A percentile compares a stretch with the other conserved stretches of the same genome.
phyloP scores from a whole-genome alignment of 2,888 invertebrate genomes.

The Hemaris fuciformis region DNA sequence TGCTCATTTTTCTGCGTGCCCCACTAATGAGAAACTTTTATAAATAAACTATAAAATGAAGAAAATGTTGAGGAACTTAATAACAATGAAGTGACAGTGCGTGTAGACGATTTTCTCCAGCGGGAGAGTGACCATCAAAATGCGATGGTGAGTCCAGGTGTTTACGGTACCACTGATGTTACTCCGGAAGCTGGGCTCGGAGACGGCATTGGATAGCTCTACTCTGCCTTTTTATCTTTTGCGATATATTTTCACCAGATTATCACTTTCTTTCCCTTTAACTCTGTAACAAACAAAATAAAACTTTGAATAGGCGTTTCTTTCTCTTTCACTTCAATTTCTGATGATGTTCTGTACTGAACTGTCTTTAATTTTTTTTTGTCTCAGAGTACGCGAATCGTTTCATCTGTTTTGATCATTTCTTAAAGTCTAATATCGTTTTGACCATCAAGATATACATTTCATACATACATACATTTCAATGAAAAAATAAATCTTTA shows the following conservation, averaged over 20 bases:
- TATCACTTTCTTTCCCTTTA: constrained; percentile 50
- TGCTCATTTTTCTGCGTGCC: constrained; percentile 55
- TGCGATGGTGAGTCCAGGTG: constrained; percentile 43
- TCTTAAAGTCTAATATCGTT: too few species aligned
- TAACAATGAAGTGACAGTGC: constrained; percentile 81
- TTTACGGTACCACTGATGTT: constrained; percentile 53
- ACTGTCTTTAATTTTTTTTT: too few species aligned
- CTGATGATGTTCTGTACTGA: too few species aligned
- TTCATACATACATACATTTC: too few species aligned
- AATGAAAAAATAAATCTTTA: too few species aligned
- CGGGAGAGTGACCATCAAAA: constrained; percentile 72
- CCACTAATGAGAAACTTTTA: constrained; percentile 26
- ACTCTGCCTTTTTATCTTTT: constrained; percentile 39
- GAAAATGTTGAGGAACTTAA: constrained; percentile 78
- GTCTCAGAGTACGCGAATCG: too few species aligned
- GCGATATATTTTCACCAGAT: constrained; percentile 51
- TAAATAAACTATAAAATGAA: constrained; percentile 70
- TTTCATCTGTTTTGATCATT: too few species aligned
- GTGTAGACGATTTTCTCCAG: constrained; percentile 73
- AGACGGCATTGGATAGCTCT: constrained; percentile 61
- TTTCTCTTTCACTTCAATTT: too few species aligned
- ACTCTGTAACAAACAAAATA: constrained; percentile 67
- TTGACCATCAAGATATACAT: too few species aligned
- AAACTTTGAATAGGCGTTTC: background rate
- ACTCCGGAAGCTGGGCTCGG: constrained; percentile 49